Evolutionary conservation across 2,113 vertebrate species (phyloP), one percentile per base, ranked within the genome.

Genomic region (Felis chaus): DNA sequence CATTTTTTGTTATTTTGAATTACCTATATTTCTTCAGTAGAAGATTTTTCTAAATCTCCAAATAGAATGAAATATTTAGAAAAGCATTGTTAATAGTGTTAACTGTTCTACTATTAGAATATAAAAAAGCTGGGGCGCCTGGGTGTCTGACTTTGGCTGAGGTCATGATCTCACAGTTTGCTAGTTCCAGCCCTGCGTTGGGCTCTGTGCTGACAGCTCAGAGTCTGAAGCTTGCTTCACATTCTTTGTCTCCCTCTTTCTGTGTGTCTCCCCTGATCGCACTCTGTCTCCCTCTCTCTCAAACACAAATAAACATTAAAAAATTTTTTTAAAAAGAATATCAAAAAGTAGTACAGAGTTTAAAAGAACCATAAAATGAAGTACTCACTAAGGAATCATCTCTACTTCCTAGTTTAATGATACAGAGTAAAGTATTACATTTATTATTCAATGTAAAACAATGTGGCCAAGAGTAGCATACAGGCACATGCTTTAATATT

Each of bases 401-500:
- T 96, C 81, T 73, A 94, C 93, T 96, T 97, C 57, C 57, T 98
- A 97, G 96, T 98, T 98, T 96, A 97, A 93, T 98, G 96, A 97
- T 92, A 93, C 95, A 97, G 95, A 98, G 80, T 98, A 98, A 89
- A 96, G 65, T 95, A 98, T 98, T 98, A 97, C 94, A 98, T 98
- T 98, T 97, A 93, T 98, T 98, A 98, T 98, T 98, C 96, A 98
- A 98, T 96, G 97, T 97, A 98, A 98, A 99, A 98, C 98, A 98
- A 98, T 97, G 97, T 98, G 98, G 97, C 96, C 97, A 98, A 98
- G 97, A 98, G 98, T 99, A 99, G 98, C 98, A 99, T 99, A 99
- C 99, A 99, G 99, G 98, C 99, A 99, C 99, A 99, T 99, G 99
- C 99, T 99, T 99, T 99, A 99, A 99, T 99, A 99, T 99, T 99